These are phyloP conservation scores for Scyliorhinus canicula DNA, from an alignment of 2,797 vertebrate genomes.

Conservation along the genomic window DNA sequence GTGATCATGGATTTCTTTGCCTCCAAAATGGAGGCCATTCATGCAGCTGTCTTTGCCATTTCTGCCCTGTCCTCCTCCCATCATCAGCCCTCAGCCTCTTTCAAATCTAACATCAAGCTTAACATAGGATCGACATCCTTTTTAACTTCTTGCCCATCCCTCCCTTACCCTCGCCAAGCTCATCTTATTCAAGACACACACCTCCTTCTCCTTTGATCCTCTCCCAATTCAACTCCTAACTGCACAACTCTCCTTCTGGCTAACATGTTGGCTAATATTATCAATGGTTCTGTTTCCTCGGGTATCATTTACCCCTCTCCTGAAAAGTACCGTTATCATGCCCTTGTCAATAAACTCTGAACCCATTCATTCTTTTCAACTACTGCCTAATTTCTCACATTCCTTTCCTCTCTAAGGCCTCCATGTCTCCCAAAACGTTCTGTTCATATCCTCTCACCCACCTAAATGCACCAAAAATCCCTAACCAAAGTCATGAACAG, in stretches of 20 bases:
- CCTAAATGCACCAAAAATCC: not conserved
- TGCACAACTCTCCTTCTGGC: not conserved
- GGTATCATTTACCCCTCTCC: not conserved
- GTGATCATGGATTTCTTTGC: too few relatives aligned
- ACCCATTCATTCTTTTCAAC: not conserved
- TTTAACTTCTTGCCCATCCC: not conserved
- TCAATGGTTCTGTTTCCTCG: not conserved
- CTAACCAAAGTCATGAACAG: not conserved
- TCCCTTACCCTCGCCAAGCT: not conserved
- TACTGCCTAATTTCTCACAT: not conserved
- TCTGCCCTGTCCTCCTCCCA: not conserved
- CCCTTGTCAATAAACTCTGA: not conserved
- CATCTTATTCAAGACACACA: not conserved
- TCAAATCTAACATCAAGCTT: not conserved
- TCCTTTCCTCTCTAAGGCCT: not conserved
- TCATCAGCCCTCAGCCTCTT: not conserved
- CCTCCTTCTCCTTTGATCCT: not conserved
- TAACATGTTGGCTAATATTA: not conserved
- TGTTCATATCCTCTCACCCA: too few relatives aligned
- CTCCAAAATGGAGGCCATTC: too few relatives aligned
- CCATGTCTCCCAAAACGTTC: too few relatives aligned
- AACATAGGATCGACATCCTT: not conserved
- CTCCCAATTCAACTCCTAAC: not conserved
- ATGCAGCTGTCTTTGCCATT: too few relatives aligned
- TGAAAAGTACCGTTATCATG: not conserved